A percentile compares a stretch with the other conserved stretches of the same genome.
Evolutionary conservation across 2,888 invertebrate species (phyloP).

Genomic region (Troides aeacus): DNA sequence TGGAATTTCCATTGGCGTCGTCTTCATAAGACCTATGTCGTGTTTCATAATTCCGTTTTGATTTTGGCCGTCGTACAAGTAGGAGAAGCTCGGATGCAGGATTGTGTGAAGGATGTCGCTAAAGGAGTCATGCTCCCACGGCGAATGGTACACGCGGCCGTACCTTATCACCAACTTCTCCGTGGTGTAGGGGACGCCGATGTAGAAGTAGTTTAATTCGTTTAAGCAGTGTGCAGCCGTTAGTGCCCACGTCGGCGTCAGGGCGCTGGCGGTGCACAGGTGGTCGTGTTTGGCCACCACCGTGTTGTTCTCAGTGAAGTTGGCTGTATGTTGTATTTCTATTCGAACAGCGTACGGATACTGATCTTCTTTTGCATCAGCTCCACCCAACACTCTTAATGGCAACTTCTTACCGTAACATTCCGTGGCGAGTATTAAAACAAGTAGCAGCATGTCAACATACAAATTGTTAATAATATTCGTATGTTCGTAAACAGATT

Average conservation of each 20-base stretch:
- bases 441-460: neutral
- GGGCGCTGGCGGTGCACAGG: constrained; percentile 12
- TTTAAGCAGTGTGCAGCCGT: constrained; percentile 20
- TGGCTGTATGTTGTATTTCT: neutral
- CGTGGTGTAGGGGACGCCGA: neutral
- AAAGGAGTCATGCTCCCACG: constrained; percentile 4
- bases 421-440: neutral
- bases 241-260: constrained; percentile 14
- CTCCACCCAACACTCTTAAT: constrained; percentile 14
- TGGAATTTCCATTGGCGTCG: constrained; percentile 15
- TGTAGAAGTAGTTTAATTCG: neutral
- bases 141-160: constrained; percentile 2
- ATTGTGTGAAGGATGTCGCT: constrained; percentile 9
- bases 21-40: constrained; percentile 17
- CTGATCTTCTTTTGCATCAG: neutral
- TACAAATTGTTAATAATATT: too few relatives aligned
- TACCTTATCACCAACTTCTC: constrained; percentile 12
- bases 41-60: neutral
- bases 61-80: neutral
- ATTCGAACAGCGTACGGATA: constrained; percentile 19
- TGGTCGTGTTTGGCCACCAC: neutral
- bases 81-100: constrained; percentile 7
- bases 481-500: too few relatives aligned
- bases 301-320: neutral
- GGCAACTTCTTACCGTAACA: constrained; percentile 3